Evolutionary conservation across 2,888 invertebrate species (phyloP).

Genomic region (Oasisia sp.): DNA sequence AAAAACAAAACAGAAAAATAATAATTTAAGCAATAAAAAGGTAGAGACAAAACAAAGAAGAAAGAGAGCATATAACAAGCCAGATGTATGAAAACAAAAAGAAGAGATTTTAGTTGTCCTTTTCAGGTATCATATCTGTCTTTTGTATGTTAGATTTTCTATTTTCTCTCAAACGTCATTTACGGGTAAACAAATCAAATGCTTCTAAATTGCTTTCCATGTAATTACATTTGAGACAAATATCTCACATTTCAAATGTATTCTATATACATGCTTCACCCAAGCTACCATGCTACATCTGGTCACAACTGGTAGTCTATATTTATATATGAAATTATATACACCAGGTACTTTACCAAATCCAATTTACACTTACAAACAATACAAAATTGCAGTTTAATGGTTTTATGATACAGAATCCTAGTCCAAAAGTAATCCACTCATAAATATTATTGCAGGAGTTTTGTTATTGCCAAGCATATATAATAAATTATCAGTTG

Average conservation of each 20-base stretch:
- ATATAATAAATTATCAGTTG: background rate
- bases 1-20: too few relatives aligned
- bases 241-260: background rate
- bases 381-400: background rate
- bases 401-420: slow-evolving; percentile 9
- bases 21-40: too few relatives aligned
- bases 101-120: too few relatives aligned
- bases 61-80: too few relatives aligned
- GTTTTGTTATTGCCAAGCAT: background rate
- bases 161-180: background rate
- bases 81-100: too few relatives aligned
- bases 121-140: too few relatives aligned
- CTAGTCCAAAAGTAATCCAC: background rate
- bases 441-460: background rate
- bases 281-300: background rate
- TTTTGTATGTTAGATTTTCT: background rate
- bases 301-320: background rate
- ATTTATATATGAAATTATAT: too few relatives aligned
- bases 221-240: background rate
- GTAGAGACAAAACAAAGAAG: too few relatives aligned
- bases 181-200: background rate
- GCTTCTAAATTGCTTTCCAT: background rate
- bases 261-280: background rate
- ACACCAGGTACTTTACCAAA: background rate
- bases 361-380: background rate